These are phyloP conservation scores for Eremophila alpestris DNA, from an alignment of 2,797 vertebrate genomes.

Conservation along the genomic window DNA sequence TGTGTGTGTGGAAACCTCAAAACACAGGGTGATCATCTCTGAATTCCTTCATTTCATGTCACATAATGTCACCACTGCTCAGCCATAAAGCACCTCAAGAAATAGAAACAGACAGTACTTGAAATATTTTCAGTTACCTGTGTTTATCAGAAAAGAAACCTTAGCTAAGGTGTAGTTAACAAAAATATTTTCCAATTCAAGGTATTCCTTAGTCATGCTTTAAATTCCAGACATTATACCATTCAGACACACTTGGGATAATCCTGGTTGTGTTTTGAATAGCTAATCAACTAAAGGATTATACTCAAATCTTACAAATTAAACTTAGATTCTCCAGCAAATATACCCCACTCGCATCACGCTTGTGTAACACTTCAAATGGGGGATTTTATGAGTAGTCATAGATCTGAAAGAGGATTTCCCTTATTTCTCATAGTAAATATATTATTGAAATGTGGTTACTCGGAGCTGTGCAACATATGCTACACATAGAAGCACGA, in stretches of 20 bases:
- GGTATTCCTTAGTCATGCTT: not conserved
- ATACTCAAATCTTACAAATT: not conserved
- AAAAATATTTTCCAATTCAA: not conserved
- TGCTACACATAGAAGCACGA: not conserved
- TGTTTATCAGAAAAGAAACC: not conserved
- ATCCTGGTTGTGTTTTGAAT: not conserved
- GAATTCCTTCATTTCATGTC: not conserved
- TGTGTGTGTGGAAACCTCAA: not conserved
- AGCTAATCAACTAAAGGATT: not conserved
- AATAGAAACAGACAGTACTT: not conserved
- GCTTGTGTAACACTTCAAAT: not conserved
- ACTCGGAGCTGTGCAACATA: not conserved
- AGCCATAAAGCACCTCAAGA: not conserved
- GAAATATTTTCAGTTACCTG: not conserved
- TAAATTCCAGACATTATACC: not conserved
- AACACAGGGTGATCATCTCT: not conserved
- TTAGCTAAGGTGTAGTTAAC: not conserved
- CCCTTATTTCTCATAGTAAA: not conserved
- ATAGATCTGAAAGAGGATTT: not conserved
- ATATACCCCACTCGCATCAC: not conserved
- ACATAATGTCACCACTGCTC: not conserved
- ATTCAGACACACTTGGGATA: not conserved
- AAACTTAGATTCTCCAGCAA: not conserved
- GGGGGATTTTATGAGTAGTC: not conserved
- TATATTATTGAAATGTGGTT: not conserved